Base-by-base conservation (phyloP, 2,797 vertebrate genomes). In the Sebastes oblongus region DNA sequence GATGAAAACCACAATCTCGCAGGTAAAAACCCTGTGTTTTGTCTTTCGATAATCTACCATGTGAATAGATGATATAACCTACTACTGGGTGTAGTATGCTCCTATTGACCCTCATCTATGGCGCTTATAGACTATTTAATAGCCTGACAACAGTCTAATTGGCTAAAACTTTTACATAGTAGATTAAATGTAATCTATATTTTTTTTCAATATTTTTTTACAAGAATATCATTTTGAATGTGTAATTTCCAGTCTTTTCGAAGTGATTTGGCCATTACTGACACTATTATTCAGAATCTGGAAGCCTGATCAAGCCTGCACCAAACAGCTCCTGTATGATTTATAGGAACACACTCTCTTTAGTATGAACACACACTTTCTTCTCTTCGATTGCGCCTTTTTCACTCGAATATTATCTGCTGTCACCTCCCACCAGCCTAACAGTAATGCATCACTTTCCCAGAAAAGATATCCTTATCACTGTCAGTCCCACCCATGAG, bases 381-480 rank as follows among this genome's bases (percentile, higher is more conserved):
- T 14, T 36, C 29, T 8, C 62, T 55, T 60, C 1, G 7, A 72
- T 80, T 67, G 29, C 52, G 75, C 88, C 88, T 80, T 88, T 82
- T 91, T 88, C 52, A 55, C 74, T 73, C 2, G 18, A 85, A 82
- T 46, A 30, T 72, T 91, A 87, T 93, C 92, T 78, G 30, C 18
- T 5, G 68, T 42, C 80, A 75, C 84, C 74, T 78, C 78, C 36
- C 24, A 50, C 52, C 18, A 32, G 59, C 61, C 70, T 34, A 85
- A 90, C 84, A 90, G 82, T 52, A 66, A 66, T 3, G 54, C 80
- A 82, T 81, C 66, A 34, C 67, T 86, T 90, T 75, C 78, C 20
- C 25, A 58, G 86, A 90, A 90, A 56, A 86, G 83, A 91, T 83
- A 81, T n/a, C 12, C 34, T 92, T 92, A 95, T 94, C 94, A 3